Base-by-base conservation (phyloP, 2,888 invertebrate genomes). In the Eupithecia centaureata region DNA sequence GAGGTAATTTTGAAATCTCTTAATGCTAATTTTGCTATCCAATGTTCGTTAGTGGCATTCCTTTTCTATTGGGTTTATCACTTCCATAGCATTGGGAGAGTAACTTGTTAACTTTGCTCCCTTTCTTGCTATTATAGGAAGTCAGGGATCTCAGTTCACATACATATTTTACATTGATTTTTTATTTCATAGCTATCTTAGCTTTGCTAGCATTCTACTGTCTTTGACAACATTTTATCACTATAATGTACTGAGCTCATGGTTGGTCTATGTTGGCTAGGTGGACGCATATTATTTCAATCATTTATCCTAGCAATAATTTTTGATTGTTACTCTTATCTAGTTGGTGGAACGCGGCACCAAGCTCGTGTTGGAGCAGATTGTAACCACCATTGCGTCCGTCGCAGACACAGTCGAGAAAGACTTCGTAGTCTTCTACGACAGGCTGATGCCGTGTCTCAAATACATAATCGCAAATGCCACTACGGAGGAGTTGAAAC, bases 351-450 rank as follows among this genome's bases (percentile, higher is more conserved):
- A 98, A 86, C 97, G 97, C 77, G 99, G 99, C 60, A 98, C 97
- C 15, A 99, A 99, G 88, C 94, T 99, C 73, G 99, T 99, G 12
- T 92, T 99, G 72, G 99, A 99, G 91, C 99, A 99, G 92, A 96
- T 98, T 62, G 98, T 99, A n/a, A 99, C 99, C 0, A 99, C 99
- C 5, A 97, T 99, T 74, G 99, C 99, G 10, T 98, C 99, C 0
- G 98, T 99, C 0, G 99, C 99, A 1, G 99, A 99, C 88, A 98
- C 99, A 0, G 97, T 98, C 13, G 99, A 99, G 88, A 98, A 98
- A 82, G 98, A 98, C 82, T 99, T 99, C 88, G 96, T 97, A 8
- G 94, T 95, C 2, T 99, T 99, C 91, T 99, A 99, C 82, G 99
- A 99, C 85, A 95, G 97, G 77, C 92, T 96, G 76, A 96, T 98